Evolutionary conservation across 35 echinoderm and acorn worm species (phyloP).

Genomic region (Patiria miniata): DNA sequence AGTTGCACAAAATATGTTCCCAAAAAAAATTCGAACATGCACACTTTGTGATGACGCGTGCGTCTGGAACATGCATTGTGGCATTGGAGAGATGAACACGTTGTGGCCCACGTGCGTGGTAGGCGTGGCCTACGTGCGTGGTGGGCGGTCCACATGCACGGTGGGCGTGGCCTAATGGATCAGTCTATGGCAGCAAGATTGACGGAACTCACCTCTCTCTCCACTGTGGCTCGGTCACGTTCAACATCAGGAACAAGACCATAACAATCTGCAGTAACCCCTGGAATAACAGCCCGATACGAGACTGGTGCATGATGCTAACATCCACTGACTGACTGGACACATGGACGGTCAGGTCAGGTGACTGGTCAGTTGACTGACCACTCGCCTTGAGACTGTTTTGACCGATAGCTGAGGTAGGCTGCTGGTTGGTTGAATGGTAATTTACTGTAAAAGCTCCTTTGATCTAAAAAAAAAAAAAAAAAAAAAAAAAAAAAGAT

Average conservation of each 20-base stretch:
- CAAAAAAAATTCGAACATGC: too few species aligned
- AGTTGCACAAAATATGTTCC: too few species aligned
- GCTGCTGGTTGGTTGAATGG: not conserved
- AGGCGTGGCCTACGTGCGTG: too few species aligned
- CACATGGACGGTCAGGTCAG: not conserved
- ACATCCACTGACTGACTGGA: constrained; percentile 59
- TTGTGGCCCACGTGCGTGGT: too few species aligned
- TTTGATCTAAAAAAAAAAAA: constrained; percentile 72
- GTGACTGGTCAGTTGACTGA: not conserved
- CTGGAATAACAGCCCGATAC: constrained; percentile 93
- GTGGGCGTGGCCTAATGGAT: too few species aligned
- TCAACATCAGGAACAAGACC: constrained; percentile 93
- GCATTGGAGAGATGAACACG: too few species aligned
- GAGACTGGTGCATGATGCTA: constrained; percentile 73
- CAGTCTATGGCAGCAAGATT: too few species aligned
- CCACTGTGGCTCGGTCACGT: constrained; percentile 84
- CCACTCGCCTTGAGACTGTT: not conserved
- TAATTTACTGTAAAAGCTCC: constrained; percentile 78
- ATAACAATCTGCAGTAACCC: constrained; percentile 80
- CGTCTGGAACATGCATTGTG: too few species aligned
- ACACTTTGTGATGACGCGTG: too few species aligned
- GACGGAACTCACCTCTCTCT: constrained; percentile 68
- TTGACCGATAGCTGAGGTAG: not conserved
- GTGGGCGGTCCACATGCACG: too few species aligned
- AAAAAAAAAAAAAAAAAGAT: not conserved